A percentile compares a stretch with the other conserved stretches of the same genome.
Evolutionary conservation across 2,888 invertebrate genomes (phyloP).

Genomic region (Pinctada fucata): DNA sequence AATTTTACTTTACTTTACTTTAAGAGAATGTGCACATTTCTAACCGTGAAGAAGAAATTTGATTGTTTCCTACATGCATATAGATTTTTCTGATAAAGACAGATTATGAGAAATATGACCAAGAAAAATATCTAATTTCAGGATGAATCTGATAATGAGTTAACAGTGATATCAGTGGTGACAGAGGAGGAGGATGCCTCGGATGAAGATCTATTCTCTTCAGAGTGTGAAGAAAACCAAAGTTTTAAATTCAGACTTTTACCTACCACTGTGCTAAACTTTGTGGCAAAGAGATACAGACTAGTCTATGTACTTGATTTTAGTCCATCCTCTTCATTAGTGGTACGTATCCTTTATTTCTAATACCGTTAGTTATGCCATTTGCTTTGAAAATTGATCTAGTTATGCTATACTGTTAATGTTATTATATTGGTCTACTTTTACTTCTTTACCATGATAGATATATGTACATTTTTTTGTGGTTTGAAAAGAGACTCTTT

Average conservation of each 20-base stretch:
- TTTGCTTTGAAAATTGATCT: background rate
- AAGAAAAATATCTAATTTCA: too few species aligned
- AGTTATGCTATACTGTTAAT: background rate
- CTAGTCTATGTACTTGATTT: constrained; percentile 87
- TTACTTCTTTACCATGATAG: too few species aligned
- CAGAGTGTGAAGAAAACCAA: constrained; percentile 40
- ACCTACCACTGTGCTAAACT: constrained; percentile 79
- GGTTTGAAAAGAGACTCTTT: too few species aligned
- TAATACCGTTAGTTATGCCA: too few species aligned
- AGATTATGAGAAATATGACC: too few species aligned
- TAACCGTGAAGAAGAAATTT: too few species aligned
- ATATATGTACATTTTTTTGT: too few species aligned
- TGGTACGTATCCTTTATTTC: constrained; percentile 80
- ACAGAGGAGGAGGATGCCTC: constrained; percentile 74
- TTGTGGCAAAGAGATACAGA: constrained; percentile 84
- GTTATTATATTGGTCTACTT: constrained; percentile 37
- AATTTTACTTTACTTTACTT: too few species aligned
- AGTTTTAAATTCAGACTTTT: constrained; percentile 63
- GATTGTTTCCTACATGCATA: too few species aligned
- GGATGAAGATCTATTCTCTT: constrained; percentile 31
- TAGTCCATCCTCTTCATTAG: constrained; percentile 86
- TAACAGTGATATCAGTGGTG: constrained; percentile 83
- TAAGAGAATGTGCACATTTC: too few species aligned
- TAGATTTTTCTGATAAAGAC: too few species aligned
- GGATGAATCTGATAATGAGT: constrained; percentile 78